Evolutionary conservation across 1,140 invertebrate genomes (phyloP).

Genomic region (Drosophila miranda): DNA sequence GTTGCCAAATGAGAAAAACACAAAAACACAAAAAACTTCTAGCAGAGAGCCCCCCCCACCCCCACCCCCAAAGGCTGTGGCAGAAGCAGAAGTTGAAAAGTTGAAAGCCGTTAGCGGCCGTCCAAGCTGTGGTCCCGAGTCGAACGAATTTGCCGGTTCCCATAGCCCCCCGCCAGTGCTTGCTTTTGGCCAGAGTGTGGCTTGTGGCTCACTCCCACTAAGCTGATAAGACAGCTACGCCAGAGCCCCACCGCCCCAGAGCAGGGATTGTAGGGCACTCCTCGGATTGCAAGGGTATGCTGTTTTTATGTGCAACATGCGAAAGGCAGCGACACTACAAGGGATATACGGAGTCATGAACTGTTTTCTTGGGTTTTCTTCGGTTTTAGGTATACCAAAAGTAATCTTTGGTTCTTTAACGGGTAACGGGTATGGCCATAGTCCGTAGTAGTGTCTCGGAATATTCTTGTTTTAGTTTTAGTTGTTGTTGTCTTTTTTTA

Average conservation of each 20-base stretch:
- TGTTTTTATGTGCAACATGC: too few species aligned
- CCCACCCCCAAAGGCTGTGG: too few species aligned
- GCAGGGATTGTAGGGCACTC: too few species aligned
- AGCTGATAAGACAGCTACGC: conserved; percentile 43
- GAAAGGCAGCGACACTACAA: too few species aligned
- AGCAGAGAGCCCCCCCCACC: conserved; percentile 1
- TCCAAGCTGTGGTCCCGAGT: conserved; percentile 8
- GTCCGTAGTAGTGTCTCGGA: too few species aligned
- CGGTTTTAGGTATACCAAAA: too few species aligned
- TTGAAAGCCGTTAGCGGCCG: conserved; percentile 58
- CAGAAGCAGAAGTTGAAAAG: conserved; percentile 55
- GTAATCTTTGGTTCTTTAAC: too few species aligned
- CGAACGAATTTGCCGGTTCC: too few species aligned
- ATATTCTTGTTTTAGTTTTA: conserved; percentile 3
- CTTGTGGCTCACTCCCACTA: conserved; percentile 34
- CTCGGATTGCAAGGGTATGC: too few species aligned
- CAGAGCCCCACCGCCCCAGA: not conserved
- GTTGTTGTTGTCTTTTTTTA: conserved; percentile 13
- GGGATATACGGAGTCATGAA: too few species aligned
- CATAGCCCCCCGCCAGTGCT: conserved; percentile 9
- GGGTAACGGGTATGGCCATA: too few species aligned
- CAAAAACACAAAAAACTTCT: conserved; percentile 59
- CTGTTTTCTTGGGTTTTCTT: too few species aligned
- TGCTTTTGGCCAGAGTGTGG: conserved; percentile 4
- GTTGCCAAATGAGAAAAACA: conserved; percentile 55